A percentile compares a stretch with the other conserved stretches of the same genome.
Conservation (phyloP, 2,113 vertebrate species). For the Arvicanthis niloticus region DNA sequence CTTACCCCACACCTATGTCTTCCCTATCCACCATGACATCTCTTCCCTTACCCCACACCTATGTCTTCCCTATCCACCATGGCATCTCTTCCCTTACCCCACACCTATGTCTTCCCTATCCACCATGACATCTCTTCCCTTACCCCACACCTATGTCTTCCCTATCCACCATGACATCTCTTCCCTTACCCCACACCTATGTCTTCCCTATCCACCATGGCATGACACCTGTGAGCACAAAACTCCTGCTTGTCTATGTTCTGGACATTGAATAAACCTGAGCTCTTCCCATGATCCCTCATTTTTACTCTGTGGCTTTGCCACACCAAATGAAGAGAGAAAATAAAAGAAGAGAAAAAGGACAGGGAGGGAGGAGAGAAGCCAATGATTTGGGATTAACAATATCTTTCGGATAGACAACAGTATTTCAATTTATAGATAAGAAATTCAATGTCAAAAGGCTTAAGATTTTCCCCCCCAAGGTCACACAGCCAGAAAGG, state of each 20-base stretch:
- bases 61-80: no score
- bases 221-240: neutral
- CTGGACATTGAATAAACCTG: neutral
- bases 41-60: neutral
- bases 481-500: neutral
- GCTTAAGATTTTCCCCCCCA: neutral
- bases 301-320: neutral
- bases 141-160: no score
- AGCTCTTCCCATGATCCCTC: neutral
- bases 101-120: no score
- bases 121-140: no score
- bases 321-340: neutral
- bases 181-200: no score
- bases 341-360: neutral
- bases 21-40: no score
- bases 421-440: constrained; percentile 35
- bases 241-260: neutral
- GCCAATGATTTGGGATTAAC: neutral
- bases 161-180: no score
- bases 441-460: constrained; percentile 59
- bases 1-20: no score
- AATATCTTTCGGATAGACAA: constrained; percentile 6
- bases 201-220: no score
- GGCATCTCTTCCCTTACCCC: neutral
- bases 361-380: no score